Base-by-base conservation (phyloP, 2,888 invertebrate genomes). In the Volucella inflata region DNA sequence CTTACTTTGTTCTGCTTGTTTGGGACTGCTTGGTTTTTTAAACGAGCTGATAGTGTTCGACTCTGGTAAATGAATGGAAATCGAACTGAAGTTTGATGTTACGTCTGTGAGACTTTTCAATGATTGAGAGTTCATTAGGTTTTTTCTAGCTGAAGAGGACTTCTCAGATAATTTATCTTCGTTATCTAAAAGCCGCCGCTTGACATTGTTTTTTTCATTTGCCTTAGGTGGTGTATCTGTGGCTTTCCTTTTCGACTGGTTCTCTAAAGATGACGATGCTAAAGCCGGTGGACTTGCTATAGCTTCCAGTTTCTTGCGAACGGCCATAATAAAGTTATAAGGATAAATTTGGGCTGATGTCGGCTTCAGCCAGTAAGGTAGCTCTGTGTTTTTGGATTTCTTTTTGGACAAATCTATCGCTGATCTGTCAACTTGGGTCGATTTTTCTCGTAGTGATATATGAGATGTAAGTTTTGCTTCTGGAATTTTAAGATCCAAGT, bases 321-420 rank as follows among this genome's bases (percentile, higher is more conserved):
- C 94, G 57, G 94, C 94, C 89, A 92, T 93, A 53, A 94, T 94
- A 88, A 95, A 94, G 88, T 94, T 94, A 87, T 94, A 94, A 14
- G 94, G 94, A 91, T 93, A 93, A 8, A 93, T 92, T 87, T 93
- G 90, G 6, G 93, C 90, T 11, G 92, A 83, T 2, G 90, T 89
- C 4, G 91, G 90, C 82, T 91, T 90, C n/a, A 93, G 87, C 92
- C 92, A 93, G 70, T 88, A 89, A 0, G 92, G 91, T 11, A 90
- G 57, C n/a, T 89, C 87, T 2, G 87, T 46, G 48, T 57, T 80
- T 62, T 88, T 85, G 36, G n/a, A 21, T 2, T 12, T 44, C 8
- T 12, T 44, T 36, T 74, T 65, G 1, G 50, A 48, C 8, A 46
- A 10, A 9, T 14, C 40, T n/a, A 16, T 10, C 0, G 4, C 38